Evolutionary conservation across 1,140 invertebrate genomes (phyloP), one percentile per base, ranked within the genome.

Genomic region (Drosophila paulistorum): DNA sequence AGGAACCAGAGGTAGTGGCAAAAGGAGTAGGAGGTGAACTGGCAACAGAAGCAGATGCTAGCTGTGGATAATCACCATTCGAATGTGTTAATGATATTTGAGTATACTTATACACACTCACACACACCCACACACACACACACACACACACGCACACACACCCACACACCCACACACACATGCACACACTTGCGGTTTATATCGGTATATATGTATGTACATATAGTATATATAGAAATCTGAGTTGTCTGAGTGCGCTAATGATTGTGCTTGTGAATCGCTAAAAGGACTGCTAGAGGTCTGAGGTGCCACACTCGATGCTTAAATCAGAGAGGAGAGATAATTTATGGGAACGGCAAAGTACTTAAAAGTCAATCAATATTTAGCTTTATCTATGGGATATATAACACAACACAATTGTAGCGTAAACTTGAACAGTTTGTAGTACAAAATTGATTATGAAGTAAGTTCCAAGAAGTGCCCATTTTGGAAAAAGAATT

Each of bases 61-160:
- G 68, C 63, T 48, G 65, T 57, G 68, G 68, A 78, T 78, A 75
- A 78, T 78, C 72, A 75, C 68, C 76, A 71, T 77, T 78, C 67
- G 68, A 75, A 78, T 78, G 76, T 78, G 72, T 75, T 78, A 75
- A 78, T 78, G 76, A 61, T 74, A 75, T 78, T 78, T 75, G 68
- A 63, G 42, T 58, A 39, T 51, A 55, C 55, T 37, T n/a, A 39
- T 35, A 17, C 13, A 14, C 23, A 33, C 37, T 17, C 5, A n/a
- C 13, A 55, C 51, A 55, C 13, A 65, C 7, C 23, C 35, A 7
- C n/a, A 45, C 6, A 45, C n/a, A 45, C 6, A 45, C 4, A 65
- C n/a, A 45, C 6, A 45, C 41, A 42, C 42, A 17, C 3, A 17
- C 9, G n/a, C 5, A n/a, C 13, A 55, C 51, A 55, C 13, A 65